A percentile compares a stretch with the other conserved stretches of the same genome.
phyloP scores from a whole-genome alignment of 2,113 vertebrate species.

The Gymnocephalus cernua region DNA sequence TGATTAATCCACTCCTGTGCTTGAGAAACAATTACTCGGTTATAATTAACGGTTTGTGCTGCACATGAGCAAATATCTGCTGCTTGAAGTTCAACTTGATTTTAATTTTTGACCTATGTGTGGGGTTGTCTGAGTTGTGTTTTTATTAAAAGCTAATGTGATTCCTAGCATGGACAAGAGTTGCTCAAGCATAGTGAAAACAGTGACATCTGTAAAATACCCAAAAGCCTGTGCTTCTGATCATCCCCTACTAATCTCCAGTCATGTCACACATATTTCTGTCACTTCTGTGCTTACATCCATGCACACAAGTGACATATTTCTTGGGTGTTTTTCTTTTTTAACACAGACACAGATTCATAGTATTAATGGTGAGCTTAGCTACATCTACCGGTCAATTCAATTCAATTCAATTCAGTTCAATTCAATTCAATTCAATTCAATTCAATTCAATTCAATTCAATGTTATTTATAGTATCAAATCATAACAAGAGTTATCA shows the following conservation, averaged over 20 bases:
- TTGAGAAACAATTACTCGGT: not conserved
- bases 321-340: not conserved
- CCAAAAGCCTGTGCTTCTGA: not conserved
- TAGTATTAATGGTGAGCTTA: not conserved
- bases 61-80: not conserved
- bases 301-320: not conserved
- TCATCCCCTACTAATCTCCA: not conserved
- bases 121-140: too few species aligned
- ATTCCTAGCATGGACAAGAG: not conserved
- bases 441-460: not conserved
- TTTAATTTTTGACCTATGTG: not conserved
- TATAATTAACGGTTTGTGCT: conserved; percentile 17
- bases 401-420: too few species aligned
- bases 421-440: not conserved
- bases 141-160: not conserved
- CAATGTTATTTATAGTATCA: too few species aligned
- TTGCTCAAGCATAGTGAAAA: not conserved
- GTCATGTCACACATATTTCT: not conserved
- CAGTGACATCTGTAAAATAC: not conserved
- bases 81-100: too few species aligned
- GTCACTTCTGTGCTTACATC: not conserved
- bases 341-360: not conserved
- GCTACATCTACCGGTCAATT: not conserved
- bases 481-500: too few species aligned
- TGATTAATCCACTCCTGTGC: not conserved